A percentile compares a stretch with the other conserved stretches of the same genome.
phyloP scores from a whole-genome alignment of 1,140 invertebrate species.

The Anastatus disparis region DNA sequence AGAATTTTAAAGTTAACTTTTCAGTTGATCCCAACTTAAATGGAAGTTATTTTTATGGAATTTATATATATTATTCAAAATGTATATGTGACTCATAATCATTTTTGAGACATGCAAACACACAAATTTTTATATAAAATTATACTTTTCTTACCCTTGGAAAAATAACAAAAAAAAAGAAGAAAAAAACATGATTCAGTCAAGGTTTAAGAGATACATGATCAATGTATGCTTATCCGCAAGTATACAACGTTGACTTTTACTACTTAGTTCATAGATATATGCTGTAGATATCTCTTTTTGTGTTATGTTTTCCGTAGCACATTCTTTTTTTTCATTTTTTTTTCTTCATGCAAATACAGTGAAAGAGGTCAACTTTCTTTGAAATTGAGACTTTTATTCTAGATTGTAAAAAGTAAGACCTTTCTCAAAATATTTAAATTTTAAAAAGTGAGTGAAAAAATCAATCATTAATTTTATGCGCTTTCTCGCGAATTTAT shows the following conservation, averaged over 20 bases:
- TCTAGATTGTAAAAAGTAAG: too few relatives aligned
- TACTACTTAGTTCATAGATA: too few relatives aligned
- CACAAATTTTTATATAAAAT: neutral
- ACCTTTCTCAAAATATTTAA: too few relatives aligned
- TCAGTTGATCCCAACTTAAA: too few relatives aligned
- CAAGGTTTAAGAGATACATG: slow-evolving; percentile 6
- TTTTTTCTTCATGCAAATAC: neutral
- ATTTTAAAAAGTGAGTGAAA: too few relatives aligned
- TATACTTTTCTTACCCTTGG: neutral
- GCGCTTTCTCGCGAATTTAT: too few relatives aligned
- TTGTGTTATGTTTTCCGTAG: neutral
- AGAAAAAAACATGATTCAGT: slow-evolving; percentile 4
- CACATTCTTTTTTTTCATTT: neutral
- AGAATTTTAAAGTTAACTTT: too few relatives aligned
- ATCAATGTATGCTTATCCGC: neutral
- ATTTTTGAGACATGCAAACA: neutral
- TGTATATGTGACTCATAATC: too few relatives aligned
- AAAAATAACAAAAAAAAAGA: slow-evolving; percentile 2
- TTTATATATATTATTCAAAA: too few relatives aligned
- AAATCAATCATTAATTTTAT: too few relatives aligned
- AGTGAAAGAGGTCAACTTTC: neutral
- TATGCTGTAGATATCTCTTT: neutral
- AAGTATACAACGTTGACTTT: neutral
- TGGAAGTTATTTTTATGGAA: too few relatives aligned
- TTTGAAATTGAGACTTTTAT: neutral